Percentiles rank a stretch among this genome's conserved stretches.
These are phyloP conservation scores for Lepidurus packardi DNA, from an alignment of 1,140 invertebrate species.

Conservation along the genomic window DNA sequence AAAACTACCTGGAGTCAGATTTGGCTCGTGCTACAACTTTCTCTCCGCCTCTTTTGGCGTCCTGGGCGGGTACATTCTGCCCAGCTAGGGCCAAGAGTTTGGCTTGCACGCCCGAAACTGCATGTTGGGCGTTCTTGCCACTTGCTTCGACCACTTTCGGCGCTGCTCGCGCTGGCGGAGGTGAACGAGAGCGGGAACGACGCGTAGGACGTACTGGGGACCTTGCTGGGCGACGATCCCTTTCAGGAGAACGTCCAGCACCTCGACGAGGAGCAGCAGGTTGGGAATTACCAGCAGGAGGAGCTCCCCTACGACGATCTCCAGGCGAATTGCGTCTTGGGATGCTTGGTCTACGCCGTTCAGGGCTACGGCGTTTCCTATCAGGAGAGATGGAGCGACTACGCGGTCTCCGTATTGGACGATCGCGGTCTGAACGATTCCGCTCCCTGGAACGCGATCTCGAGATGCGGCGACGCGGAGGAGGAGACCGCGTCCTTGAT, in stretches of 20 bases:
- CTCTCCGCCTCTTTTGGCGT: constrained; percentile 23
- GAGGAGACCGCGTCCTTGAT: constrained; percentile 36
- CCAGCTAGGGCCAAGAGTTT: constrained; percentile 31
- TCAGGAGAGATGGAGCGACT: constrained; percentile 43
- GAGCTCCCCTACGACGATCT: constrained; percentile 26
- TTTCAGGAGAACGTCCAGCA: constrained; percentile 36
- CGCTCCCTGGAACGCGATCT: background rate
- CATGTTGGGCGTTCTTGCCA: constrained; percentile 23
- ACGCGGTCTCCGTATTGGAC: constrained; percentile 39
- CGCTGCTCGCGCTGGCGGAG: constrained; percentile 36
- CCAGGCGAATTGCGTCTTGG: constrained; percentile 22
- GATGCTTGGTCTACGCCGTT: background rate
- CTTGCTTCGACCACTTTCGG: background rate
- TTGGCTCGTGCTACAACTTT: constrained; percentile 10
- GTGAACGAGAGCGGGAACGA: constrained; percentile 40
- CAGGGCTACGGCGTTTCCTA: constrained; percentile 36
- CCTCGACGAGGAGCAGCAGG: background rate
- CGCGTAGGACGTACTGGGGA: constrained; percentile 36
- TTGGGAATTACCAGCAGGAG: background rate
- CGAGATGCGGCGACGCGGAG: background rate
- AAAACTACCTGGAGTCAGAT: background rate
- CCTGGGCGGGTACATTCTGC: constrained; percentile 23
- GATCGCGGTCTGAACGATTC: background rate
- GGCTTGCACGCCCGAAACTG: constrained; percentile 30
- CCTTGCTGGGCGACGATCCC: constrained; percentile 35